A percentile compares a stretch with the other conserved stretches of the same genome.
These are phyloP conservation scores for Gallinago solitaria DNA, from an alignment of 2,797 vertebrate genomes.

Conservation along the genomic window DNA sequence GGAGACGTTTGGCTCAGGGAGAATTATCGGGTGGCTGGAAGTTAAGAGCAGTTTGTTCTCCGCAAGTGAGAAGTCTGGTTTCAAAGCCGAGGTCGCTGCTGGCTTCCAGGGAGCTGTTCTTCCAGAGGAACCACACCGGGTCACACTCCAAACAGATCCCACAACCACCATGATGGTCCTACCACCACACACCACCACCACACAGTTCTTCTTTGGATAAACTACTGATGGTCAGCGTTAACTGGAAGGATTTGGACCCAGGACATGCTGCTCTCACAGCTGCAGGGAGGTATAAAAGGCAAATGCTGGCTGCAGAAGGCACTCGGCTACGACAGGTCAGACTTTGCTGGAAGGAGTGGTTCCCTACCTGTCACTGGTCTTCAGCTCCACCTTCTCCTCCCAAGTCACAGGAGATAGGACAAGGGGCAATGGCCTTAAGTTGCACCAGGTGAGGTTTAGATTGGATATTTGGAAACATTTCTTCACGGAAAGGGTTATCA, in stretches of 20 bases:
- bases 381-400: background rate
- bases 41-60: background rate
- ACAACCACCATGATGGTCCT: background rate
- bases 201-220: background rate
- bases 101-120: background rate
- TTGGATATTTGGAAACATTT: too few relatives aligned
- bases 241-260: background rate
- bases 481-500: too few relatives aligned
- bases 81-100: background rate
- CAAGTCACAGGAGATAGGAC: too few relatives aligned
- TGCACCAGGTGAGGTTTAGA: too few relatives aligned
- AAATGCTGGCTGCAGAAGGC: background rate
- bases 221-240: background rate
- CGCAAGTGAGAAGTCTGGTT: background rate
- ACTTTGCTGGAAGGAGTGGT: background rate
- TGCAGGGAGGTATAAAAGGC: background rate
- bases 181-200: background rate
- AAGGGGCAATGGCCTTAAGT: too few relatives aligned
- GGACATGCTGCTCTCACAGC: fast-evolving
- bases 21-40: background rate
- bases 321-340: background rate
- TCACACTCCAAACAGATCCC: background rate
- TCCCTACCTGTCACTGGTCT: background rate
- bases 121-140: background rate
- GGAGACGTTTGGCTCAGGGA: background rate